Evolutionary conservation across 2,113 vertebrate genomes (phyloP), one percentile per base, ranked within the genome.

Genomic region (Cinclus mexicanus): DNA sequence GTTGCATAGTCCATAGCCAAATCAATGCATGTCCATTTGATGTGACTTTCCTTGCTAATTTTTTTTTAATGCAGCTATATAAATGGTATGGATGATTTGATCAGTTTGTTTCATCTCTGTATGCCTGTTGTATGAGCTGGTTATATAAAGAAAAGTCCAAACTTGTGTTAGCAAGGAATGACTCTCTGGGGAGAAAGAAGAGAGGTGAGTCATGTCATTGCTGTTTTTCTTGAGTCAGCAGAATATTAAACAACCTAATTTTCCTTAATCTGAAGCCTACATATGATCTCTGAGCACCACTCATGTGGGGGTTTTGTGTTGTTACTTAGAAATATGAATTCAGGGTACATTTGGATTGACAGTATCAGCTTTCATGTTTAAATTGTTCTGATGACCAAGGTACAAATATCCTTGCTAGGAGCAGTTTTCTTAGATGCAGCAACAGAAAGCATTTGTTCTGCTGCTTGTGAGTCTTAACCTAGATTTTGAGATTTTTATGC

Each of bases 121-220:
- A 55, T 47, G 83, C 39, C 46, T 60, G 25, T 60, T 93, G 47
- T 49, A 26, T 42, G 47, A 59, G 60, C 33, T 52, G 37, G 56
- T 86, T 86, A 69, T 46, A 71, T 46, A 75, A 75, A 91, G 59
- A 94, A 28, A 82, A 85, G 44, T 46, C n/a, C 61, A 37, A 26
- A 41, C 44, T 37, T 31, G 35, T 91, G 50, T 41, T 65, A 19
- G 50, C 56, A 75, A 80, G 55, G 76, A 89, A 41, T 24, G 29
- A 60, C 79, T 50, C 92, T 91, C 88, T 65, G 50, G 35, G 63
- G 93, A 53, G 75, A 83, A 77, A 47, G 87, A 44, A 91, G 90
- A 83, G 90, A 83, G 42, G 84, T 90, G 93, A 96, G 87, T 97
- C 94, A 96, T 53, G 53, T 52, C 86, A 44, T n/a, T 18, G 52